A percentile compares a stretch with the other conserved stretches of the same genome.
Conservation (phyloP, 2,113 vertebrate genomes). For the Ctenomys sociabilis region DNA sequence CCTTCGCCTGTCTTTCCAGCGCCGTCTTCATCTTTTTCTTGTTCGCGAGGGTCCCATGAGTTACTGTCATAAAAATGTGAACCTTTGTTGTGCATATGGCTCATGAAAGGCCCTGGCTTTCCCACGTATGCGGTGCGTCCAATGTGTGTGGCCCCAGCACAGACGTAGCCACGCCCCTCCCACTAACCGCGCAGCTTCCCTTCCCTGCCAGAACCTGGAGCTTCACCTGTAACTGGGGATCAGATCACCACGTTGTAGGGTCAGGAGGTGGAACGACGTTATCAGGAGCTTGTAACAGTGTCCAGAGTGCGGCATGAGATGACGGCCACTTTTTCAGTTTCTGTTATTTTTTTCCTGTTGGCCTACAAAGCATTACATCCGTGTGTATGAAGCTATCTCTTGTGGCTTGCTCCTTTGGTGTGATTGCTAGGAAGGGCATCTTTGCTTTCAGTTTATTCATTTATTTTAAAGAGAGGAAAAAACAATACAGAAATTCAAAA, state of each 20-base stretch:
- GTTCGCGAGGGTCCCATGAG: neutral
- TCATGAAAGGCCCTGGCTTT: neutral
- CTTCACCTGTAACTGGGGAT: neutral
- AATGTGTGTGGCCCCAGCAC: neutral
- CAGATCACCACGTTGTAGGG: neutral
- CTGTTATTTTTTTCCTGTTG: neutral
- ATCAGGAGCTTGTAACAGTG: neutral
- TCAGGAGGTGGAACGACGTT: neutral
- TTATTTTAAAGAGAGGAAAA: too few species aligned
- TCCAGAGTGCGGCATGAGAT: neutral
- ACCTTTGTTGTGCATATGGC: neutral
- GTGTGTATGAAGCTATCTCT: neutral
- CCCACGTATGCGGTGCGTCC: neutral
- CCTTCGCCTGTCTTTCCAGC: neutral
- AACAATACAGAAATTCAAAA: too few species aligned
- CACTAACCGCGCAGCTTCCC: neutral
- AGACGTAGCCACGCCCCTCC: fast-evolving
- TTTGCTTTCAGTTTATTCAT: neutral
- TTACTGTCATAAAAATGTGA: neutral
- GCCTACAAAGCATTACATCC: too few species aligned
- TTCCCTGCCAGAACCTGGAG: neutral
- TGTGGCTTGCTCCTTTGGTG: neutral
- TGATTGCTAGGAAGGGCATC: neutral
- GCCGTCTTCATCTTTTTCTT: neutral
- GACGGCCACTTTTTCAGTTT: neutral